Conservation (phyloP, 2,113 vertebrate species). For the Channa argus region DNA sequence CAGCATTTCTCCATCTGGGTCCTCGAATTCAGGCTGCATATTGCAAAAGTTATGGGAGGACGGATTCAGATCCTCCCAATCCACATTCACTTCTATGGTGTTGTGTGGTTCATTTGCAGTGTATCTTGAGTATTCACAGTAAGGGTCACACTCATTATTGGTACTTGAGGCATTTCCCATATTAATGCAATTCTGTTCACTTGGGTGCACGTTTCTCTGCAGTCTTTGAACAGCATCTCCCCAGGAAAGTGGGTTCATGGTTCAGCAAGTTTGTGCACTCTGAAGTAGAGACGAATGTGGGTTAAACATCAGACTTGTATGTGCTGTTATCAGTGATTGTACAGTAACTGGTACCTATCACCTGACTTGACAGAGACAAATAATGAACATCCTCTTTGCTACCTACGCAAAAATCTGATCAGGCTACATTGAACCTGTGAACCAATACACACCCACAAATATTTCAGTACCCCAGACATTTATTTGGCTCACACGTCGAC, state of each 20-base stretch:
- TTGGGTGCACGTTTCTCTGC: background rate
- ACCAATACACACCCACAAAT: no score
- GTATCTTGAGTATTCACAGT: background rate
- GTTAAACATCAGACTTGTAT: background rate
- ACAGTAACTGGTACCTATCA: background rate
- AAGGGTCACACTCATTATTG: background rate
- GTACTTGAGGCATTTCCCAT: background rate
- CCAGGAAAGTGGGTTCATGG: constrained; percentile 54
- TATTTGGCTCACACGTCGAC: background rate
- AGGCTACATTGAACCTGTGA: no score
- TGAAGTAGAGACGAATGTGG: no score
- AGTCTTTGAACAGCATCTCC: background rate
- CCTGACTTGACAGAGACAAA: background rate
- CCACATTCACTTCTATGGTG: background rate
- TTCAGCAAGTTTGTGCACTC: background rate
- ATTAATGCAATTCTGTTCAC: background rate
- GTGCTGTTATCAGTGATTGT: background rate
- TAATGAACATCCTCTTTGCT: no score
- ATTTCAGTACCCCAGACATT: background rate
- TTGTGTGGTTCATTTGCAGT: background rate
- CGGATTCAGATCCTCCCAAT: background rate
- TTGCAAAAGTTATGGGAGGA: background rate
- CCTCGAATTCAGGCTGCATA: background rate
- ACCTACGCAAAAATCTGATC: no score
- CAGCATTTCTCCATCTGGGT: constrained; percentile 12